Evolutionary conservation across 2,888 invertebrate species (phyloP), one percentile per base, ranked within the genome.

Genomic region (Perizoma affinitatum): DNA sequence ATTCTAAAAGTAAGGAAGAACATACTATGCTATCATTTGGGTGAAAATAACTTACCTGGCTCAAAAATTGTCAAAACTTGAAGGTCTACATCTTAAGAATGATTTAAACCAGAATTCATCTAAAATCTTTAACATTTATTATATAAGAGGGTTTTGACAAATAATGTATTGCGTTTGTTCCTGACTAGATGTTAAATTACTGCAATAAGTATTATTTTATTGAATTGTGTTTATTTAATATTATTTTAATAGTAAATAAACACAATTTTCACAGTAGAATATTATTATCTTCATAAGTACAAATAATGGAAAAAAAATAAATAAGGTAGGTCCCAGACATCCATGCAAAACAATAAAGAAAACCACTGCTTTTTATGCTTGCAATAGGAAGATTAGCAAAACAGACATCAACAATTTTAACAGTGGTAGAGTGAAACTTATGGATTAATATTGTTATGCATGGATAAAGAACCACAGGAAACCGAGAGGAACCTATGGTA

Each of bases 181-280:
- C 70, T 80, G 83, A 84, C 83, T 84, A 86, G 84, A 81, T 73
- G 76, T 52, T 66, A 53, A 53, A 58, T 58, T 53, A 61, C 50
- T 55, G 47, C 42, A 40, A 49, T 43, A 45, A 44, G 50, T 38
- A 47, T 40, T 9, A 45, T 22, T 6, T 51, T n/a, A n/a, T n/a
- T n/a, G n/a, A n/a, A n/a, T n/a, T n/a, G n/a, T n/a, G n/a, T n/a
- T n/a, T n/a, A n/a, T n/a, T n/a, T n/a, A n/a, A 34, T 43, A n/a
- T 51, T n/a, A n/a, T n/a, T n/a, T 51, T 8, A 52, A 38, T 40
- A 45, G 46, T 47, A 38, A 57, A 46, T 48, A 59, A 6, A 52
- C n/a, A 50, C 42, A 58, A 35, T 42, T 55, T 42, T 54, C 22
- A 49, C 40, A 41, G 38, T 45, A 57, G 50, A 51, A 51, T 49